Conservation (phyloP, 2,113 vertebrate species). For the Seriola dumerili region DNA sequence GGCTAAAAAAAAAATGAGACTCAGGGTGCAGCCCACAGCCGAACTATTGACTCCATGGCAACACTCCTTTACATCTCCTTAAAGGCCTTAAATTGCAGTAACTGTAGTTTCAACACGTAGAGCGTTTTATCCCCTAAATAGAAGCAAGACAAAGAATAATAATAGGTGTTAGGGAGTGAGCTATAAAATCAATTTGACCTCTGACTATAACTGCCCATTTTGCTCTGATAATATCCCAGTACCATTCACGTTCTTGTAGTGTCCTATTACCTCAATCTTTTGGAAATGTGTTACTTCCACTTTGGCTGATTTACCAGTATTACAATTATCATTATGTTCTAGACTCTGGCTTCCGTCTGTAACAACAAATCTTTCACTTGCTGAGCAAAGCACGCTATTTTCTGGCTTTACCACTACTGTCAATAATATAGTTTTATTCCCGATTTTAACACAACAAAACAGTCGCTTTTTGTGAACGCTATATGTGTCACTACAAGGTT, state of each 20-base stretch:
- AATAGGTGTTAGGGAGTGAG: neutral
- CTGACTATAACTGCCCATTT: neutral
- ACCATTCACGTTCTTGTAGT: neutral
- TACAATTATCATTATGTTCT: conserved; percentile 3
- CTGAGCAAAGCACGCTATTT: neutral
- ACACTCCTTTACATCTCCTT: neutral
- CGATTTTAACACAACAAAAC: neutral
- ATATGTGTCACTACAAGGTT: neutral
- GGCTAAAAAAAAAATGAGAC: too few relatives aligned
- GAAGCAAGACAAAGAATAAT: neutral
- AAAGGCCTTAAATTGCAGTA: neutral
- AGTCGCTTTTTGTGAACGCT: neutral
- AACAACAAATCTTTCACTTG: conserved; percentile 18
- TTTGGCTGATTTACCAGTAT: neutral
- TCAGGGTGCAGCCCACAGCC: neutral
- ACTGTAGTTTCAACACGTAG: neutral
- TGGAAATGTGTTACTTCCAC: conserved; percentile 9
- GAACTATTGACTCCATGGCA: too few relatives aligned
- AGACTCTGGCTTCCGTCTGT: neutral
- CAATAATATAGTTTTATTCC: neutral
- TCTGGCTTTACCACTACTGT: neutral
- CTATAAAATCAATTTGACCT: conserved; percentile 1
- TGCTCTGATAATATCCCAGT: neutral
- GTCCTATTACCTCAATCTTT: conserved; percentile 19
- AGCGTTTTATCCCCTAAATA: neutral